Evolutionary conservation across 2,113 vertebrate genomes (phyloP).

Genomic region (Thinocorus orbignyianus): DNA sequence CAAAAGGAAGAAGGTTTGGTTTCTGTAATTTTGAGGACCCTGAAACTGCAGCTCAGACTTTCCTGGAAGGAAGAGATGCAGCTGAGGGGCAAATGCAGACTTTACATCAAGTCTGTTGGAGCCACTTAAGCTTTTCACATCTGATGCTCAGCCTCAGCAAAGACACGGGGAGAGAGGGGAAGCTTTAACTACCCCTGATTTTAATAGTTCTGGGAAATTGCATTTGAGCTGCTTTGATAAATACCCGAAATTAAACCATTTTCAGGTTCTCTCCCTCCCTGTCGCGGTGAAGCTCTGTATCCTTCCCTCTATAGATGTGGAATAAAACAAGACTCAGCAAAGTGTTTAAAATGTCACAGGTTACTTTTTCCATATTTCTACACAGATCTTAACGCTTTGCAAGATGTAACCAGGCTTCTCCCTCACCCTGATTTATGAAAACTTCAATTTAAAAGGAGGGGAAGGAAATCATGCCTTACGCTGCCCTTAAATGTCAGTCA

Average conservation of each 20-base stretch:
- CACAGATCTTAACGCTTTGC: conserved; percentile 68
- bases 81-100: neutral
- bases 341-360: conserved; percentile 77
- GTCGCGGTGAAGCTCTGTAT: neutral
- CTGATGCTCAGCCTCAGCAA: neutral
- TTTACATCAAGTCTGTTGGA: neutral
- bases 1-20: neutral
- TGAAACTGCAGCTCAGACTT: neutral
- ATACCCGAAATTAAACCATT: conserved; percentile 46
- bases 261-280: neutral
- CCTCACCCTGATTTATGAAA: conserved; percentile 70
- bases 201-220: conserved; percentile 30
- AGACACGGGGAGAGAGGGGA: neutral
- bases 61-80: neutral
- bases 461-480: conserved; percentile 52
- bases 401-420: conserved; percentile 70
- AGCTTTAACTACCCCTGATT: neutral
- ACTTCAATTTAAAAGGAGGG: conserved; percentile 73
- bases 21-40: neutral
- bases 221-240: conserved; percentile 40
- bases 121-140: neutral
- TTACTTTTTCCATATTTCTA: conserved; percentile 72
- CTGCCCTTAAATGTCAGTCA: conserved; percentile 80
- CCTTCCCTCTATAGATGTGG: neutral
- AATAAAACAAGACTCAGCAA: conserved; percentile 56